Evolutionary conservation across 2,797 vertebrate species (phyloP).

Genomic region (Todus mexicanus): DNA sequence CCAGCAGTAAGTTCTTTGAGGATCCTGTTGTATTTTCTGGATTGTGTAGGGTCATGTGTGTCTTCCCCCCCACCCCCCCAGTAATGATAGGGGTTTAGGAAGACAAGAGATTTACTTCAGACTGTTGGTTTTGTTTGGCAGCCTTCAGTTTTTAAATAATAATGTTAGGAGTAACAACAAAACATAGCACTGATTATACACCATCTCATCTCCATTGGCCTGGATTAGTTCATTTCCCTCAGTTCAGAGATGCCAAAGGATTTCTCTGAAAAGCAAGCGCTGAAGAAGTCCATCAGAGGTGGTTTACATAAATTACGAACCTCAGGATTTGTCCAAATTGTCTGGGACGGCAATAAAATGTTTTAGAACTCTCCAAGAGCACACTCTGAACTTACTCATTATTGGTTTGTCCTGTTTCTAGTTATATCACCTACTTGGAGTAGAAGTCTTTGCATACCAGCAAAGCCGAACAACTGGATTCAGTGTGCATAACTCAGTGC

Average conservation of each 20-base stretch:
- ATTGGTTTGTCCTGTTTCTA: neutral
- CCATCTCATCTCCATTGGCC: slow-evolving; percentile 11
- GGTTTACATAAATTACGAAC: neutral
- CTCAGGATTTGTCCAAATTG: neutral
- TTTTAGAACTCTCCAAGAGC: neutral
- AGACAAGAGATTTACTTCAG: slow-evolving; percentile 64
- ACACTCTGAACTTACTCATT: neutral
- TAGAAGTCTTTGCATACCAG: neutral
- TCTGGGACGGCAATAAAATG: neutral
- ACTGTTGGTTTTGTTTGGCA: slow-evolving; percentile 65
- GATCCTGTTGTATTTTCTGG: neutral
- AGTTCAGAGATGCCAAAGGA: neutral
- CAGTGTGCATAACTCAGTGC: neutral
- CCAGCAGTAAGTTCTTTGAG: neutral
- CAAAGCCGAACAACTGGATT: neutral
- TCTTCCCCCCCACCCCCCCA: neutral
- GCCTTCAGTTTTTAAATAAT: slow-evolving; percentile 50
- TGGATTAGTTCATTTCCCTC: slow-evolving; percentile 27
- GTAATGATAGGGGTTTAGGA: slow-evolving; percentile 66
- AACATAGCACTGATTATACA: slow-evolving; percentile 71
- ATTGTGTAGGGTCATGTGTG: neutral
- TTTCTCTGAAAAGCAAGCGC: neutral
- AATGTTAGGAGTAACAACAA: slow-evolving; percentile 72
- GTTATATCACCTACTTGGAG: neutral
- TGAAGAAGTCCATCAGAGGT: neutral